These are phyloP conservation scores for Cyclargus thomasi DNA, from an alignment of 1,140 invertebrate genomes.

Conservation along the genomic window DNA sequence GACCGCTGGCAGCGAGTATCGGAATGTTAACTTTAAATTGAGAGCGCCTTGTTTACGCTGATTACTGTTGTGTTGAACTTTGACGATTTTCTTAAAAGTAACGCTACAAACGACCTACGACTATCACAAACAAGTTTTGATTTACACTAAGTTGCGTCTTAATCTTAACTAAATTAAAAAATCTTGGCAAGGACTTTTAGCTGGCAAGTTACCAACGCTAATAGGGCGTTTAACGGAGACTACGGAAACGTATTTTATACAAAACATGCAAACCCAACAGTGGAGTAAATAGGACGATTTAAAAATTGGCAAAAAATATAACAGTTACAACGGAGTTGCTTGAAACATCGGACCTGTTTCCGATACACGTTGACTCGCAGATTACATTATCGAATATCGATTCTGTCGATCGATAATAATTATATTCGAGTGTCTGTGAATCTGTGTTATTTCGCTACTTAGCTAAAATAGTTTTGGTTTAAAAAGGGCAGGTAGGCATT, in stretches of 20 bases:
- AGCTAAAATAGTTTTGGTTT: too few species aligned
- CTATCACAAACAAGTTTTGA: constrained; percentile 1
- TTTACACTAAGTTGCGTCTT: constrained; percentile 24
- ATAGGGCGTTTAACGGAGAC: constrained; percentile 39
- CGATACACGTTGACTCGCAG: too few species aligned
- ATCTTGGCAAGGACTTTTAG: constrained; percentile 30
- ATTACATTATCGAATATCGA: too few species aligned
- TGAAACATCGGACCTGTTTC: neutral
- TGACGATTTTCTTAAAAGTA: neutral
- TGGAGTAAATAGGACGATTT: constrained; percentile 15
- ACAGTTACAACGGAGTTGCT: neutral
- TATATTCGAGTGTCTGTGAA: too few species aligned
- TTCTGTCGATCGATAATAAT: too few species aligned
- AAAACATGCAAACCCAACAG: constrained; percentile 30
- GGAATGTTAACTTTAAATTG: too few species aligned
- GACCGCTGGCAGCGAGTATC: too few species aligned
- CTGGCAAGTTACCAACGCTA: constrained; percentile 36
- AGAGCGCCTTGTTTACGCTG: too few species aligned
- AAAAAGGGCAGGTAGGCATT: too few species aligned
- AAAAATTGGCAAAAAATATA: constrained; percentile 11
- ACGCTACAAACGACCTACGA: constrained; percentile 4
- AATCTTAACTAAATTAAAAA: constrained; percentile 35
- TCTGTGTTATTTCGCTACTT: too few species aligned
- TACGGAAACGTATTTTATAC: constrained; percentile 31
- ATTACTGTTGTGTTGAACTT: too few species aligned